A percentile compares a stretch with the other conserved stretches of the same genome.
These are phyloP conservation scores for Podocnemis expansa DNA, from an alignment of 2,113 vertebrate genomes.

Conservation along the genomic window DNA sequence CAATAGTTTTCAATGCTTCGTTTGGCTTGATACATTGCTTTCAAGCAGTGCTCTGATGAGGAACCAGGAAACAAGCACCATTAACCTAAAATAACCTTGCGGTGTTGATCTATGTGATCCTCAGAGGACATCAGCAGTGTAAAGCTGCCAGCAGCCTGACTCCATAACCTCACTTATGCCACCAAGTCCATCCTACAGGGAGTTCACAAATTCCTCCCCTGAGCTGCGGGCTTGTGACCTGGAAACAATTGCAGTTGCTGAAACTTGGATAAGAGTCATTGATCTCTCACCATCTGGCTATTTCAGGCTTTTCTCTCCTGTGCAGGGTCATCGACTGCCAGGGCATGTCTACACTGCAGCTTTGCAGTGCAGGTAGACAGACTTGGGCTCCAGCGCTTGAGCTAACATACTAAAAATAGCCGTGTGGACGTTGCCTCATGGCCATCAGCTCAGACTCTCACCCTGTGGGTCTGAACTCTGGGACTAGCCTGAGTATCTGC, in stretches of 20 bases:
- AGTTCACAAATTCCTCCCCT: neutral
- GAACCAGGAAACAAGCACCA: constrained; percentile 35
- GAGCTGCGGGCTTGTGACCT: neutral
- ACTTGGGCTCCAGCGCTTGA: too few species aligned
- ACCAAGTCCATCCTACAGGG: neutral
- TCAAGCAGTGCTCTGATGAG: constrained; percentile 6
- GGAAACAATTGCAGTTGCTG: constrained; percentile 12
- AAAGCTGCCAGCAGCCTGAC: neutral
- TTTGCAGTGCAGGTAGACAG: too few species aligned
- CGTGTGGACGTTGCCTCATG: too few species aligned
- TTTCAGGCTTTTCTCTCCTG: neutral
- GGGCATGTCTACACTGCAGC: too few species aligned
- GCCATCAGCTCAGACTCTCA: too few species aligned
- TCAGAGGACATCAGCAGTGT: neutral
- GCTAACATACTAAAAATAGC: too few species aligned
- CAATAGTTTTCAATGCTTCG: neutral
- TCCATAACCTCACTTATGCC: neutral
- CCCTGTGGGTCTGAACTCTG: too few species aligned
- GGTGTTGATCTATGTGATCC: neutral
- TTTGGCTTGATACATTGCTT: neutral
- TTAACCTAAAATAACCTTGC: neutral
- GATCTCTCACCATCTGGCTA: neutral
- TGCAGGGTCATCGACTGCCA: neutral
- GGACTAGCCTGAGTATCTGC: too few species aligned
- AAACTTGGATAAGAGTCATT: neutral